These are phyloP conservation scores for Eurytoma adleriae DNA, from an alignment of 2,888 invertebrate genomes.

Conservation along the genomic window DNA sequence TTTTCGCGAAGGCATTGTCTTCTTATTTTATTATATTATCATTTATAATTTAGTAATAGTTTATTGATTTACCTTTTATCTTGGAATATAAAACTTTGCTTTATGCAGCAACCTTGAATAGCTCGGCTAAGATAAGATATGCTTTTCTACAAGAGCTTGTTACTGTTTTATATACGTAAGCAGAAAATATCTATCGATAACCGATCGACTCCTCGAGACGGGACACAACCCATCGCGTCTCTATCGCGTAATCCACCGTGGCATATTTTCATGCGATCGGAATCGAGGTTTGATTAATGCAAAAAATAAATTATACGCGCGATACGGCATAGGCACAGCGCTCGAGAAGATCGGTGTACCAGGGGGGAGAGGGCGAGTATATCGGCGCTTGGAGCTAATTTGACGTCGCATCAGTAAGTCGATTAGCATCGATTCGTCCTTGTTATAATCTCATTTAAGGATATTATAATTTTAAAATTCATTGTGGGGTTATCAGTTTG, in stretches of 20 bases:
- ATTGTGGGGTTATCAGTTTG: too few relatives aligned
- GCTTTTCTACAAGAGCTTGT: too few relatives aligned
- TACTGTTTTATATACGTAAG: background rate
- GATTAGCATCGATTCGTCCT: constrained; percentile 28
- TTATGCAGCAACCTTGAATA: too few relatives aligned
- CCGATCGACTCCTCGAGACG: constrained; percentile 10
- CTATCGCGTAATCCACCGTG: constrained; percentile 33
- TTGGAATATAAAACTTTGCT: too few relatives aligned
- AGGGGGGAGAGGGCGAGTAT: constrained; percentile 2
- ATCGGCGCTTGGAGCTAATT: constrained; percentile 34
- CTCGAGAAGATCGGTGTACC: constrained; percentile 13
- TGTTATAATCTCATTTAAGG: background rate
- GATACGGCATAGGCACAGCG: constrained; percentile 6
- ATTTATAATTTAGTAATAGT: too few relatives aligned
- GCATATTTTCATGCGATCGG: constrained; percentile 26
- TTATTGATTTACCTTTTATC: too few relatives aligned
- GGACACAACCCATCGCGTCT: background rate
- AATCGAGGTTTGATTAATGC: constrained; percentile 16
- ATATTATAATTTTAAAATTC: background rate
- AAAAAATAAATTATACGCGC: constrained; percentile 24
- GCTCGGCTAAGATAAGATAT: too few relatives aligned
- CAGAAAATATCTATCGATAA: background rate
- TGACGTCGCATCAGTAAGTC: background rate
- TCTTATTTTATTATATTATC: too few relatives aligned
- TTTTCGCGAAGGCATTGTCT: too few relatives aligned